phyloP scores from a whole-genome alignment of 2,888 invertebrate species.

The Nephrotoma guestfalica region DNA sequence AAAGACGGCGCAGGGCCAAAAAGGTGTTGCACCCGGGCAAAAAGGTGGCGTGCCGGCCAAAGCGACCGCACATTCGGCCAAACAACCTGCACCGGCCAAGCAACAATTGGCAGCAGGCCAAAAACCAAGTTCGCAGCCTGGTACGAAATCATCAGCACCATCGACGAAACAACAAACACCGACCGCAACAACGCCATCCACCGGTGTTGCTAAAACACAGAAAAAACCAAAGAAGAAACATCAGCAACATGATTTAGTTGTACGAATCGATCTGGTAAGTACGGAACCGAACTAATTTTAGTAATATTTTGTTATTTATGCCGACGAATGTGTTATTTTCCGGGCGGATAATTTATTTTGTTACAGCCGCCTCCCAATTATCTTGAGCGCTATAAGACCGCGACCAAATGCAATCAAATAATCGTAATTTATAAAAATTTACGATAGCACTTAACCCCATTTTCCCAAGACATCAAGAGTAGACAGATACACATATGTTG shows the following conservation, averaged over 20 bases:
- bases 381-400: too few species aligned
- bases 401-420: too few species aligned
- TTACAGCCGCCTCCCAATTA: too few species aligned
- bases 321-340: not conserved
- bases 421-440: not conserved
- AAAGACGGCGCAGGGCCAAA: slow-evolving; percentile 18
- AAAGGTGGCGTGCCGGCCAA: slow-evolving; percentile 41
- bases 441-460: not conserved
- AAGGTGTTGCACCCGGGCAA: slow-evolving; percentile 39
- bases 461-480: not conserved
- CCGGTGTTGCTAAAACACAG: slow-evolving; percentile 39
- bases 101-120: slow-evolving; percentile 21
- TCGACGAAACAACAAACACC: slow-evolving; percentile 12
- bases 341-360: not conserved
- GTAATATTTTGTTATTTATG: not conserved
- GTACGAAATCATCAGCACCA: not conserved
- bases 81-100: slow-evolving; percentile 45
- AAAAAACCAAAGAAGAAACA: slow-evolving; percentile 65
- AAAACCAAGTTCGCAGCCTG: slow-evolving; percentile 12
- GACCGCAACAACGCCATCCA: slow-evolving; percentile 23
- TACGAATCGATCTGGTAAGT: slow-evolving; percentile 70
- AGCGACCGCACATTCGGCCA: slow-evolving; percentile 38
- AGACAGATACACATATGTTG: not conserved
- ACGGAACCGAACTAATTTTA: not conserved
- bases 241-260: slow-evolving; percentile 66